A percentile compares a stretch with the other conserved stretches of the same genome.
Conservation (phyloP, 2,888 invertebrate genomes). For the Augochlorella aurata region DNA sequence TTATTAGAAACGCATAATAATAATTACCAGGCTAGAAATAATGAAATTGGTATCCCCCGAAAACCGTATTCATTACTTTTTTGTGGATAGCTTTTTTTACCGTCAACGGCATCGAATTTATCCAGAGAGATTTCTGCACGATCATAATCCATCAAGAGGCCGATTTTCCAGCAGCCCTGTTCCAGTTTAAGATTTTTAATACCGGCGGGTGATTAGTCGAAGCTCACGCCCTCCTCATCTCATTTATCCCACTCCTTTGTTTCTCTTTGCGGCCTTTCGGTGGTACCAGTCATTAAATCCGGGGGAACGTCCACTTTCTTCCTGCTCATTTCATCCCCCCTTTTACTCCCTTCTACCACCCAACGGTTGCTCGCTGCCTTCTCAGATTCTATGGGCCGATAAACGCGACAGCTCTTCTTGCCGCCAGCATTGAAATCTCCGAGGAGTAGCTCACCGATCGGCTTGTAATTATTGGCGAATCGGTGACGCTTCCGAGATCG, state of each 20-base stretch:
- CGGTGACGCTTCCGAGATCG: conserved; percentile 29
- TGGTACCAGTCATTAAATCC: conserved; percentile 63
- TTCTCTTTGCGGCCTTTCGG: conserved; percentile 55
- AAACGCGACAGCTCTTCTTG: conserved; percentile 62
- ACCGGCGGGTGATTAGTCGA: conserved; percentile 47
- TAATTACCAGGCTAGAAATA: background rate
- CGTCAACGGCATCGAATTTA: conserved; percentile 11
- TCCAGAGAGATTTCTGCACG: background rate
- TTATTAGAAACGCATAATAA: too few species aligned
- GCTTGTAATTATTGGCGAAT: conserved; percentile 70
- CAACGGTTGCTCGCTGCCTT: conserved; percentile 60
- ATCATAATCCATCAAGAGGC: background rate
- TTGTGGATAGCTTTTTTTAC: background rate
- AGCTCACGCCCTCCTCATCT: conserved; percentile 45
- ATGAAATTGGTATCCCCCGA: background rate
- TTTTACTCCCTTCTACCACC: background rate
- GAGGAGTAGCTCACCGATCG: conserved; percentile 72
- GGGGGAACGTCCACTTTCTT: conserved; percentile 38
- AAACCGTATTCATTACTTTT: background rate
- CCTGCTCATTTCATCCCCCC: conserved; percentile 26
- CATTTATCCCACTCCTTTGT: conserved; percentile 50
- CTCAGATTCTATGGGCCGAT: conserved; percentile 63
- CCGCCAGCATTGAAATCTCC: conserved; percentile 58
- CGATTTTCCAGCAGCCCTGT: conserved; percentile 9
- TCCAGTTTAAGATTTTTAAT: conserved; percentile 41